Percentiles rank a stretch among this genome's conserved stretches.
Conservation (phyloP, 2,888 invertebrate genomes). For the Muschampia plurimacula region DNA sequence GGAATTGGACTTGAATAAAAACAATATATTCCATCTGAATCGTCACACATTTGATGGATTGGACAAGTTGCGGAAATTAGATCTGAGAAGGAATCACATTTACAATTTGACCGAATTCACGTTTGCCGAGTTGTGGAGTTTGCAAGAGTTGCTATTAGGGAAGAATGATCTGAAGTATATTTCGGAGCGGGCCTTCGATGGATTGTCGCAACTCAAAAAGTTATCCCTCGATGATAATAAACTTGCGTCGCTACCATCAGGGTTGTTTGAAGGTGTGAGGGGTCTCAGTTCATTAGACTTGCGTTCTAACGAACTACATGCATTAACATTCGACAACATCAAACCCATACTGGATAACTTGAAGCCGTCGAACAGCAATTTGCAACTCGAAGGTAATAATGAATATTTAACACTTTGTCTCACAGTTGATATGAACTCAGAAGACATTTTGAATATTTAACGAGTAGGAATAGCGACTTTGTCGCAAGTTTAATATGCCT, state of each 20-base stretch:
- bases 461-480: slow-evolving; percentile 67
- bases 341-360: slow-evolving; percentile 92
- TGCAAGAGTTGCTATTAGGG: slow-evolving; percentile 89
- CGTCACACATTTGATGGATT: slow-evolving; percentile 92
- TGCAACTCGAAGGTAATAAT: slow-evolving; percentile 90
- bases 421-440: slow-evolving; percentile 66
- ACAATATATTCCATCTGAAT: slow-evolving; percentile 90
- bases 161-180: slow-evolving; percentile 90
- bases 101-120: slow-evolving; percentile 92
- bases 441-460: slow-evolving; percentile 77
- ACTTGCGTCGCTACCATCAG: slow-evolving; percentile 89
- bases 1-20: slow-evolving; percentile 92
- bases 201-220: slow-evolving; percentile 89
- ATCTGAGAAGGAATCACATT: slow-evolving; percentile 90
- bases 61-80: slow-evolving; percentile 89
- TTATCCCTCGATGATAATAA: slow-evolving; percentile 92
- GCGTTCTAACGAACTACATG: slow-evolving; percentile 91
- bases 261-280: slow-evolving; percentile 90
- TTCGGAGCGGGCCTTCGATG: slow-evolving; percentile 91
- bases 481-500: slow-evolving; percentile 69
- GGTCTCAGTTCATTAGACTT: slow-evolving; percentile 91
- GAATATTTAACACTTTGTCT: slow-evolving; percentile 68
- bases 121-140: slow-evolving; percentile 91
- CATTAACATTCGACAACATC: slow-evolving; percentile 91
- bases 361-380: slow-evolving; percentile 90